Evolutionary conservation across 1,140 invertebrate species (phyloP).

Genomic region (Hormaphis cornu): DNA sequence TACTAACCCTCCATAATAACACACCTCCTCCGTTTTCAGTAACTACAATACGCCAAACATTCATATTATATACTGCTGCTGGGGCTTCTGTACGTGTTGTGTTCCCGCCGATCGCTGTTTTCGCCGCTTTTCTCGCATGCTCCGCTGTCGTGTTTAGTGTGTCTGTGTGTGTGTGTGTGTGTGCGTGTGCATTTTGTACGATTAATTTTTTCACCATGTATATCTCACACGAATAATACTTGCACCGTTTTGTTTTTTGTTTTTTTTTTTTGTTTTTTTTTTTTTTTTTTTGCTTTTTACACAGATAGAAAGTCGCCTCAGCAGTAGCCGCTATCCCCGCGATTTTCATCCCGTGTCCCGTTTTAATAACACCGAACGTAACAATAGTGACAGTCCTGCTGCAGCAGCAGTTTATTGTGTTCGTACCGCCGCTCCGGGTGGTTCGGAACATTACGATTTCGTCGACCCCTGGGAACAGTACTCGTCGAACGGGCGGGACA

Average conservation of each 20-base stretch:
- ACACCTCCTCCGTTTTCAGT: no score
- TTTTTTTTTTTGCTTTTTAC: constrained; percentile 39
- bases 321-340: constrained; percentile 36
- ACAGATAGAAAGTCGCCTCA: constrained; percentile 43
- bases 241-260: constrained; percentile 31
- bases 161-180: no score
- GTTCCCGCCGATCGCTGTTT: no score
- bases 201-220: constrained; percentile 20
- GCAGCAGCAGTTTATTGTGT: constrained; percentile 16
- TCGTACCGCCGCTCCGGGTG: not conserved
- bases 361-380: constrained; percentile 21
- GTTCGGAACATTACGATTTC: constrained; percentile 35
- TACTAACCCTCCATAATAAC: no score
- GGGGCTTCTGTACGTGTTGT: constrained; percentile 19
- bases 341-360: constrained; percentile 14
- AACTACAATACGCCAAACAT: no score
- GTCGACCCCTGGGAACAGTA: constrained; percentile 50
- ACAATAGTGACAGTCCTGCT: not conserved
- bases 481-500: no score
- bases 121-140: constrained; percentile 29
- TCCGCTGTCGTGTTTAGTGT: not conserved
- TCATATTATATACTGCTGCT: constrained; percentile 19
- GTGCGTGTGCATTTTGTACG: not conserved
- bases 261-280: no score
- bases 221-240: constrained; percentile 27